Conservation (phyloP, 2,797 vertebrate genomes). For the Clarias platycephalus region DNA sequence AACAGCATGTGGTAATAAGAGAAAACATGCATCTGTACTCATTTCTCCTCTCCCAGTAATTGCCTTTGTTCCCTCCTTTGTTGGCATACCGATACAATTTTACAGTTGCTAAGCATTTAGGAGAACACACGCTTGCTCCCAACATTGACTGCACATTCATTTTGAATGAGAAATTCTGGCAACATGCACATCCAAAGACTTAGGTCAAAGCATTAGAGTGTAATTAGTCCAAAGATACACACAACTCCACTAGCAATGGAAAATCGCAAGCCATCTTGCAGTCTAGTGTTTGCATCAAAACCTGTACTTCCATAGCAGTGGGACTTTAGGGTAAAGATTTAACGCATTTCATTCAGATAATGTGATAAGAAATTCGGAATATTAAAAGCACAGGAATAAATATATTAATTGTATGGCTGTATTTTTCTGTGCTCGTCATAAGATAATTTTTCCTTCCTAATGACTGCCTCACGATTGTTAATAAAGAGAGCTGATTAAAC, state of each 20-base stretch:
- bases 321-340: conserved; percentile 8
- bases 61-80: conserved; percentile 66
- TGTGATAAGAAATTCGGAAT: background rate
- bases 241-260: conserved; percentile 40
- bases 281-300: conserved; percentile 30
- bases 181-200: conserved; percentile 34
- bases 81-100: conserved; percentile 65
- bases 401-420: background rate
- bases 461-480: conserved; percentile 25
- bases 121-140: conserved; percentile 51
- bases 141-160: conserved; percentile 52
- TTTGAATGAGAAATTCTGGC: conserved; percentile 45
- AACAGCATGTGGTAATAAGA: conserved; percentile 60
- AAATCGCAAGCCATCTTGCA: conserved; percentile 40
- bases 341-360: background rate
- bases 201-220: conserved; percentile 47
- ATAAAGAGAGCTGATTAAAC: conserved; percentile 27
- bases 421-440: background rate
- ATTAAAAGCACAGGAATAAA: background rate
- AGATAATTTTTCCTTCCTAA: background rate
- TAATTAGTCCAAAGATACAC: conserved; percentile 51
- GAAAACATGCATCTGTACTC: conserved; percentile 54
- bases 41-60: conserved; percentile 66
- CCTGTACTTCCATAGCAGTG: conserved; percentile 11
- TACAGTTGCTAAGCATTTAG: conserved; percentile 67